Evolutionary conservation across 1,140 invertebrate genomes (phyloP).

Genomic region (Aphelinus atriplicis): DNA sequence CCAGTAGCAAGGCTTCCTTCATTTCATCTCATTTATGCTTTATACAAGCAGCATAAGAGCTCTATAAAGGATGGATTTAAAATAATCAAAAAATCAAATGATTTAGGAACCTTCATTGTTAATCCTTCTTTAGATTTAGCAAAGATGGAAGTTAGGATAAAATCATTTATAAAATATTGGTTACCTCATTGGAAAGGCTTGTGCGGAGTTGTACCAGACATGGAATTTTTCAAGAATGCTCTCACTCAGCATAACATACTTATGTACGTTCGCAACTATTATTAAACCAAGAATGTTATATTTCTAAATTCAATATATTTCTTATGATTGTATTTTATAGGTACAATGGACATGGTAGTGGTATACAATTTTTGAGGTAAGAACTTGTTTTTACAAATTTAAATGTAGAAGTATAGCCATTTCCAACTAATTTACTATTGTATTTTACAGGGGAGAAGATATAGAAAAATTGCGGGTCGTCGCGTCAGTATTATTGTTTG

Average conservation of each 20-base stretch:
- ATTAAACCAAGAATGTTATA: conserved; percentile 13
- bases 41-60: conserved; percentile 72
- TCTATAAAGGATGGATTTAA: conserved; percentile 70
- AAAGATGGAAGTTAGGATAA: conserved; percentile 75
- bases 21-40: conserved; percentile 73
- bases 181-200: conserved; percentile 73
- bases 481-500: conserved; percentile 75
- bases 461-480: conserved; percentile 71
- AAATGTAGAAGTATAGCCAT: conserved; percentile 27
- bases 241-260: conserved; percentile 73
- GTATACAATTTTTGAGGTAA: conserved; percentile 53
- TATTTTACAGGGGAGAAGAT: conserved; percentile 58
- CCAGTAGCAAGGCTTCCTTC: conserved; percentile 80
- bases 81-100: conserved; percentile 55
- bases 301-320: conserved; percentile 4
- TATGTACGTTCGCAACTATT: conserved; percentile 67
- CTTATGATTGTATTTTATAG: conserved; percentile 31
- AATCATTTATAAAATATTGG: conserved; percentile 72
- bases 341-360: conserved; percentile 44
- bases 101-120: conserved; percentile 69
- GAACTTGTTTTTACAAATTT: conserved; percentile 19
- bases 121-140: conserved; percentile 77
- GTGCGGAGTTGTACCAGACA: conserved; percentile 67
- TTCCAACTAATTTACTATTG: no score
- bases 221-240: conserved; percentile 69